Evolutionary conservation across 2,113 vertebrate genomes (phyloP).

Genomic region (Phylloscopus whistleri): DNA sequence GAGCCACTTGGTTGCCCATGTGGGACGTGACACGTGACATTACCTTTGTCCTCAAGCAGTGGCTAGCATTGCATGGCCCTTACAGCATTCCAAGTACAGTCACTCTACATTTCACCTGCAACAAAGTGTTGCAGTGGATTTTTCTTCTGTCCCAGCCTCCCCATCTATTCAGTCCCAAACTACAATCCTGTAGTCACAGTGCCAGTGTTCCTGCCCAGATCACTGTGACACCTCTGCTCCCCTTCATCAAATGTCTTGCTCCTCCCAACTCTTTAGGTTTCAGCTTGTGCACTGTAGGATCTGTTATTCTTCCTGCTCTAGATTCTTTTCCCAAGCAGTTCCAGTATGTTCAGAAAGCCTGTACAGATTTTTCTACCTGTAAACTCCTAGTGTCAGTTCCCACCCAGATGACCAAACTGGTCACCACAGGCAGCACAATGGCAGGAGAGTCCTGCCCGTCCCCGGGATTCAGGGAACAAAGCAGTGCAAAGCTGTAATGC

Average conservation of each 20-base stretch:
- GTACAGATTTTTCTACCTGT: background rate
- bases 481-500: background rate
- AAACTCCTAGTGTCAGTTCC: background rate
- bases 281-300: background rate
- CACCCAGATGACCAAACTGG: fast-evolving
- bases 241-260: background rate
- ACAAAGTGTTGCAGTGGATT: background rate
- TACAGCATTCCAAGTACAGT: background rate
- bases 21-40: fast-evolving
- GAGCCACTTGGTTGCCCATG: background rate
- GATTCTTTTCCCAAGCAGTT: background rate
- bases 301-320: background rate
- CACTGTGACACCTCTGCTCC: background rate
- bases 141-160: background rate
- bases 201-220: background rate
- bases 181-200: background rate
- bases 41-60: background rate
- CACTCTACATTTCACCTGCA: background rate
- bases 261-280: background rate
- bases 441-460: background rate
- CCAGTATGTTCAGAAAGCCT: background rate
- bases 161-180: background rate
- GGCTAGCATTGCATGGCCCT: background rate
- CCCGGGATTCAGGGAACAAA: fast-evolving
- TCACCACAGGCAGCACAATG: background rate